phyloP scores from a whole-genome alignment of 2,888 invertebrate genomes.

The Cerastoderma edule region DNA sequence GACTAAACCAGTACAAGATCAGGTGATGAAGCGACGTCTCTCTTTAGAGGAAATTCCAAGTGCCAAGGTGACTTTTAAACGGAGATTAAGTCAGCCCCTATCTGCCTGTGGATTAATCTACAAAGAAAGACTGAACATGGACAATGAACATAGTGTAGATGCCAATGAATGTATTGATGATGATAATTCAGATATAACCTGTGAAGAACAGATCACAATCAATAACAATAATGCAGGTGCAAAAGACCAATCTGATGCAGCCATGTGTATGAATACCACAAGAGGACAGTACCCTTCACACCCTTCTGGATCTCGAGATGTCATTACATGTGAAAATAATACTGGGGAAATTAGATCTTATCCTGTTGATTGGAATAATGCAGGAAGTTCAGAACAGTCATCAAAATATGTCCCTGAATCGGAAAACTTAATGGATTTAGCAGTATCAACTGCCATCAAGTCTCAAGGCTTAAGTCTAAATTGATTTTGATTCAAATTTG shows the following conservation, averaged over 20 bases:
- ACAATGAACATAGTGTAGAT: background rate
- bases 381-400: background rate
- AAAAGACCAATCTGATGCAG: background rate
- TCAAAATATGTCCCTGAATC: background rate
- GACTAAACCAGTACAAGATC: background rate
- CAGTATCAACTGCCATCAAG: constrained; percentile 52
- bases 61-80: background rate
- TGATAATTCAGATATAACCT: too few relatives aligned
- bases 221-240: background rate
- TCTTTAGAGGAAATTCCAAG: constrained; percentile 8
- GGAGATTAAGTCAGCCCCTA: constrained; percentile 12
- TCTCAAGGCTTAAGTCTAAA: constrained; percentile 47
- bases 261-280: background rate
- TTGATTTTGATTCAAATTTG: too few relatives aligned
- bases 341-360: background rate
- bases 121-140: background rate
- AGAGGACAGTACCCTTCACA: background rate
- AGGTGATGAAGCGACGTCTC: background rate
- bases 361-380: background rate
- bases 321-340: background rate
- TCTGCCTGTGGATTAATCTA: background rate
- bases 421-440: constrained; percentile 45
- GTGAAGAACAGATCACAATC: background rate
- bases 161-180: background rate
- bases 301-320: background rate